phyloP scores from a whole-genome alignment of 1,140 invertebrate species.

The Sminthurides bifidus region DNA sequence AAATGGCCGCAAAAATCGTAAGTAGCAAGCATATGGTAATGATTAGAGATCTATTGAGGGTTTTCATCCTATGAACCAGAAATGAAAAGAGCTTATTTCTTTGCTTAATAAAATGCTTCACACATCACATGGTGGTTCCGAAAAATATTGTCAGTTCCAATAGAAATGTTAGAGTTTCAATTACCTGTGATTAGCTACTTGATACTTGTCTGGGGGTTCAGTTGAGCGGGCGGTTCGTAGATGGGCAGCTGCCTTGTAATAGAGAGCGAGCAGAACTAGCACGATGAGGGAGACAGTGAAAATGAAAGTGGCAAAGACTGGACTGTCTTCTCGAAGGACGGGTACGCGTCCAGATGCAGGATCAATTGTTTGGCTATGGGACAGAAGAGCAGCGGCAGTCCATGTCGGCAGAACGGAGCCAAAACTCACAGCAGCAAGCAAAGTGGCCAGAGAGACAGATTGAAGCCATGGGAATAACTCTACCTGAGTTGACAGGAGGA shows the following conservation, averaged over 20 bases:
- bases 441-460: constrained; percentile 18
- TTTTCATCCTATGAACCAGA: constrained; percentile 17
- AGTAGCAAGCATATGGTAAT: constrained; percentile 15
- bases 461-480: constrained; percentile 25
- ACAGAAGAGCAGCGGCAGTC: constrained; percentile 19
- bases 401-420: constrained; percentile 19
- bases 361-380: constrained; percentile 3
- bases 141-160: background rate
- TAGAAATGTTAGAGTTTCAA: background rate
- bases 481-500: constrained; percentile 17
- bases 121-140: background rate
- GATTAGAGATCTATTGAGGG: constrained; percentile 14
- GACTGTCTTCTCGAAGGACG: constrained; percentile 14
- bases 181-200: constrained; percentile 16
- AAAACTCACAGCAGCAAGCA: constrained; percentile 17
- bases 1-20: constrained; percentile 14
- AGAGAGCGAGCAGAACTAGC: constrained; percentile 8
- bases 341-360: background rate
- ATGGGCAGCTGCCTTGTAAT: constrained; percentile 17
- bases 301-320: constrained; percentile 18
- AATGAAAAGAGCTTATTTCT: background rate
- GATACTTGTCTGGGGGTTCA: constrained; percentile 3
- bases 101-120: background rate
- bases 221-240: constrained; percentile 5
- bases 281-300: constrained; percentile 11